Evolutionary conservation across 1,140 invertebrate species (phyloP), one percentile per base, ranked within the genome.

Genomic region (Neotoxoptera formosana): DNA sequence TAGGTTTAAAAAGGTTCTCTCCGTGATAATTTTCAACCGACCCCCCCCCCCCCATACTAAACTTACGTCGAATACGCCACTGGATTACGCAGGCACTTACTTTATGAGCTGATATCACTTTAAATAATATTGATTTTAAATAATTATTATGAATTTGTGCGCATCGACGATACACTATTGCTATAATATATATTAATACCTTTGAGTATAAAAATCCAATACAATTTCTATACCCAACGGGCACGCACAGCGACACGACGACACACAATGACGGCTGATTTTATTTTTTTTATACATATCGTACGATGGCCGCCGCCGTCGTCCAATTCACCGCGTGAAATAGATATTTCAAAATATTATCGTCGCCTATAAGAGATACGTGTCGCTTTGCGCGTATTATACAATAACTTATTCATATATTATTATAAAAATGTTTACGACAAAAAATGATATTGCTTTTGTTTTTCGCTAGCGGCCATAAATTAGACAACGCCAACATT

Each of bases 341-440:
- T 30, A 45, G 84, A 87, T 88, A 88, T 88, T 88, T 88, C n/a
- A 48, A 88, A 88, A 47, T n/a, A n/a, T 34, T 21, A 83, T 7
- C 47, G 25, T 88, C 45, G 4, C n/a, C n/a, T n/a, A n/a, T 88
- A 48, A 41, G 4, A 41, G 41, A 41, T 48, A 48, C 51, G 30
- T 88, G 47, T 48, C 45, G 20, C 30, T 48, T 88, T 48, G 51
- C n/a, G 45, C 41, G 41, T 41, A 41, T 41, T 48, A 47, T 86
- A 45, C 47, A 11, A 20, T 41, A 81, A 81, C 36, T 47, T 47
- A 47, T 47, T 47, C 30, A 87, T 47, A 87, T 47, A 41, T 41
- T 41, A 47, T 47, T 47, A 47, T 30, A 87, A 48, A 48, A 88
- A 88, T 88, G 47, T 88, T 88, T 51, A 88, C n/a, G 86, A 48